Evolutionary conservation across 92 coral and sea anemone species (phyloP).

Genomic region (Zoanthus solanderi): DNA sequence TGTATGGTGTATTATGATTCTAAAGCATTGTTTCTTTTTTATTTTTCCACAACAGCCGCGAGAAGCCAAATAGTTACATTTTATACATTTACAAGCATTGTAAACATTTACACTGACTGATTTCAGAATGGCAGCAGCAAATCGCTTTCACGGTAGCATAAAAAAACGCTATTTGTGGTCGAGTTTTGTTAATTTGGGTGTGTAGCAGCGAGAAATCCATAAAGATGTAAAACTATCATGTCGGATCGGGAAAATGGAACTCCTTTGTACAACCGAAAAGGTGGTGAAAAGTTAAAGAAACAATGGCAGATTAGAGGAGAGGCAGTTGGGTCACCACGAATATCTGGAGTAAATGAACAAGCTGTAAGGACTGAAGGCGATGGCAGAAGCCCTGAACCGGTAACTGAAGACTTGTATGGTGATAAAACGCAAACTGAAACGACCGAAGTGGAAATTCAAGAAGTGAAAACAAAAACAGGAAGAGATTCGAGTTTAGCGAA

Average conservation of each 20-base stretch:
- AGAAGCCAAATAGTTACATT: neutral
- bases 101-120: slow-evolving; percentile 12
- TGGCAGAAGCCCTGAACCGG: slow-evolving; percentile 40
- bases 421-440: slow-evolving; percentile 8
- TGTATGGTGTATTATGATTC: no score
- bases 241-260: neutral
- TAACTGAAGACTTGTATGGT: slow-evolving; percentile 11
- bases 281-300: slow-evolving; percentile 57
- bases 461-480: neutral
- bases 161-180: neutral
- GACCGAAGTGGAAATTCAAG: neutral
- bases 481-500: neutral
- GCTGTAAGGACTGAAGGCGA: slow-evolving; percentile 22
- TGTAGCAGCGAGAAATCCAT: neutral
- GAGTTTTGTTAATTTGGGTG: neutral
- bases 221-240: slow-evolving; percentile 25
- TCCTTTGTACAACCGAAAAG: slow-evolving; percentile 69
- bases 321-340: neutral
- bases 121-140: neutral
- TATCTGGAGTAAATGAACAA: neutral
- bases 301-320: neutral
- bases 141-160: neutral
- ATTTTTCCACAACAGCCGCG: neutral
- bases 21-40: neutral
- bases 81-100: neutral